Percentiles rank a stretch among this genome's conserved stretches.
Evolutionary conservation across 2,797 vertebrate species (phyloP).

Genomic region (Micrastur ruficollis): DNA sequence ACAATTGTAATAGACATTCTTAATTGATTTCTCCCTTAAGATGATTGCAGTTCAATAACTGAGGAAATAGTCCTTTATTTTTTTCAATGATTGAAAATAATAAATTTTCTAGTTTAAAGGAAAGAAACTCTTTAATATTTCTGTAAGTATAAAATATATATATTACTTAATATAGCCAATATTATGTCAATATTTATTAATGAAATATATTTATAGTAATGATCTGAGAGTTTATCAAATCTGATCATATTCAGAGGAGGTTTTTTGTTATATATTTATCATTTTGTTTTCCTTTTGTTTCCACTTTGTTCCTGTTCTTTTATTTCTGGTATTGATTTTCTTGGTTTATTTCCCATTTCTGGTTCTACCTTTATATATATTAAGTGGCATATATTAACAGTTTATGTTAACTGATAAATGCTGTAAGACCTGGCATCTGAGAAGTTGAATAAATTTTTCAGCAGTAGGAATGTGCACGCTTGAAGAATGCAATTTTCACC

Average conservation of each 20-base stretch:
- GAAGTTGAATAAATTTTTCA: background rate
- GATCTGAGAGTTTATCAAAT: background rate
- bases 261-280: background rate
- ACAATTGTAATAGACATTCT: background rate
- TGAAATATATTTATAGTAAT: background rate
- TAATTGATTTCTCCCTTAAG: background rate
- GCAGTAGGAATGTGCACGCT: background rate
- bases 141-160: background rate
- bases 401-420: background rate
- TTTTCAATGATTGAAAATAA: background rate
- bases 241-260: rapidly evolving
- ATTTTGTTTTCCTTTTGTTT: background rate
- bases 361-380: background rate
- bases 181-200: background rate
- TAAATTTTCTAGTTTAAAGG: background rate
- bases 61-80: background rate
- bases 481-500: background rate
- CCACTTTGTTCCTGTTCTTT: background rate
- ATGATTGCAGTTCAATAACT: background rate
- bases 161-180: background rate
- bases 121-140: background rate
- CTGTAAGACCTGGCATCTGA: background rate
- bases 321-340: background rate
- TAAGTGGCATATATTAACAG: background rate
- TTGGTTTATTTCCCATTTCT: background rate